Evolutionary conservation across 2,888 invertebrate genomes (phyloP), one percentile per base, ranked within the genome.

Genomic region (Pachycephus smyrnensis): DNA sequence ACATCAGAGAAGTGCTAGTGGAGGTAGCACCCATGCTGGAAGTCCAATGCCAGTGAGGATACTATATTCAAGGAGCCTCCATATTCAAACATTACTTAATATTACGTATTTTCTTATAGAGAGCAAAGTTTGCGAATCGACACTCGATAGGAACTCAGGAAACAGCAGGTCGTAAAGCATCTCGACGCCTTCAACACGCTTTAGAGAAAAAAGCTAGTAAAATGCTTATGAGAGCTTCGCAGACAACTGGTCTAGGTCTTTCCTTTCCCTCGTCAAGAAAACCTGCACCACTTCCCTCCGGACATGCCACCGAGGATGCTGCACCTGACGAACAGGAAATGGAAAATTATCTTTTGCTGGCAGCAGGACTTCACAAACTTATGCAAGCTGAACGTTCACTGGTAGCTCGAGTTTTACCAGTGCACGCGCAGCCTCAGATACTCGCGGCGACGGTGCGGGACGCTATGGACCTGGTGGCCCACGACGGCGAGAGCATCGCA

Each of bases 351-450:
- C 92, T 98, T 80, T 94, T 96, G 73, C 94, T 97, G 86, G 95
- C 98, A 6, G 95, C 97, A 55, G 97, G 96, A 1, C 92, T 98
- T 80, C 95, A 96, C 81, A 95, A 96, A 79, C 92, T 98, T 31
- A 96, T 98, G 93, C 96, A 98, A 86, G 96, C 96, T 91, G 98
- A 99, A 92, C 95, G 96, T 82, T 94, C 95, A 75, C 92, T 96
- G 55, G 96, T 98, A 93, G 94, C 95, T 75, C 97, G 96, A 55
- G 96, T 98, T 12, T 95, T 98, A 88, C 97, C 97, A 12, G 92
- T 95, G 81, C 95, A 96, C 71, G 95, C 96, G 84, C 96, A 97
- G 89, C 95, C 96, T 40, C 94, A 96, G 84, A 96, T 98, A 11
- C 96, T 98, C 88, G 96, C 97, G 84, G 94, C 95, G 71, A 95